Conservation (phyloP, 1,140 invertebrate species). For the Samia ricini region DNA sequence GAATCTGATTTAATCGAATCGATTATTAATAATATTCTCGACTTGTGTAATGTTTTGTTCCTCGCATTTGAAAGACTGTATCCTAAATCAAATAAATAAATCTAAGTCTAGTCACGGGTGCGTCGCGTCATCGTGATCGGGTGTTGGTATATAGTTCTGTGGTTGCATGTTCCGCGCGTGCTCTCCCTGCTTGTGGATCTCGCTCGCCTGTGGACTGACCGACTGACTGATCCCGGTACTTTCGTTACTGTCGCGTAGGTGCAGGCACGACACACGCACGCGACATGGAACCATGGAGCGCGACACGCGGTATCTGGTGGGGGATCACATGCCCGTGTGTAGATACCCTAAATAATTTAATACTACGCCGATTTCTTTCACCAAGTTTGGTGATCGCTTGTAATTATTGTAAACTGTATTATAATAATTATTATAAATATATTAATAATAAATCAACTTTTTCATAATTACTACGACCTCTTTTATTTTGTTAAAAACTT, state of each 20-base stretch:
- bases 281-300: constrained; percentile 14
- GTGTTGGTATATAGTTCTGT: constrained; percentile 13
- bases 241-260: constrained; percentile 14
- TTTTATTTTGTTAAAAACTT: constrained; percentile 41
- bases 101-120: constrained; percentile 27
- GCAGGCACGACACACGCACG: constrained; percentile 12
- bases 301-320: constrained; percentile 16
- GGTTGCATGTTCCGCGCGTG: constrained; percentile 22
- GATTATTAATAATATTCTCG: constrained; percentile 73
- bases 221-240: constrained; percentile 11
- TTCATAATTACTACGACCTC: constrained; percentile 72
- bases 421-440: constrained; percentile 77
- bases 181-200: not conserved
- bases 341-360: constrained; percentile 68
- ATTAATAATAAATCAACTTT: constrained; percentile 76
- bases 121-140: constrained; percentile 28
- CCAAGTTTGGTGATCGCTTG: constrained; percentile 76
- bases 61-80: constrained; percentile 75
- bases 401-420: constrained; percentile 78
- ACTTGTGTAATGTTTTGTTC: constrained; percentile 75
- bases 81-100: constrained; percentile 61
- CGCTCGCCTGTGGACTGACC: not conserved
- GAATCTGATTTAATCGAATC: constrained; percentile 67
- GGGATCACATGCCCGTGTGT: constrained; percentile 33
- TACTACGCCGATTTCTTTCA: constrained; percentile 76